A percentile compares a stretch with the other conserved stretches of the same genome.
phyloP scores from a whole-genome alignment of 2,113 vertebrate species.

The Rhinolophus sinicus region DNA sequence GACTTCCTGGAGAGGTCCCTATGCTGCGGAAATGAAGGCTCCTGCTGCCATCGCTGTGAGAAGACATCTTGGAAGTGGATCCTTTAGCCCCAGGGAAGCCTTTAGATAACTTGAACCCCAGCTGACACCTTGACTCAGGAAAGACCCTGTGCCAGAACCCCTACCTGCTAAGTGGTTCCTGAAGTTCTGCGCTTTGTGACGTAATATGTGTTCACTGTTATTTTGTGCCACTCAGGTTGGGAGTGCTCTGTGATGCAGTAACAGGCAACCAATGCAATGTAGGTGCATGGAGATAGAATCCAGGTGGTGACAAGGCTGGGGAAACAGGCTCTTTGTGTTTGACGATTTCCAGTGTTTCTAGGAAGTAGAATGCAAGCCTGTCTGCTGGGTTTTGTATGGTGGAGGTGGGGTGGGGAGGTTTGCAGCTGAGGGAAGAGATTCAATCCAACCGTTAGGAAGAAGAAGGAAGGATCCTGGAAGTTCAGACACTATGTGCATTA shows the following conservation, averaged over 20 bases:
- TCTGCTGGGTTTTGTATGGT: background rate
- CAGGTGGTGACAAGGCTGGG: too few relatives aligned
- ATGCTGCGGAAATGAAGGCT: too few relatives aligned
- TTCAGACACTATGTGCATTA: fast-evolving
- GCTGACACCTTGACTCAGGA: too few relatives aligned
- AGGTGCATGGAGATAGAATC: background rate
- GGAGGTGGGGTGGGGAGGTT: background rate
- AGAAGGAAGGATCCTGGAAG: too few relatives aligned
- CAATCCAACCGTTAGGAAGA: background rate
- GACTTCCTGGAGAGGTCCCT: background rate
- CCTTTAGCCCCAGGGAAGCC: too few relatives aligned
- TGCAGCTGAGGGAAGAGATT: background rate
- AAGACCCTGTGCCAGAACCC: too few relatives aligned
- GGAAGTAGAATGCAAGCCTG: background rate
- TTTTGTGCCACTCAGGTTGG: background rate
- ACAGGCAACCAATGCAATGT: too few relatives aligned
- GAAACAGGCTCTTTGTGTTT: background rate
- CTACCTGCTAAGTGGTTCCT: too few relatives aligned
- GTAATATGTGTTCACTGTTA: fast-evolving
- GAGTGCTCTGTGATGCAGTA: background rate
- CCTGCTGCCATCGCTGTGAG: too few relatives aligned
- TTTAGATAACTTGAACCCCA: too few relatives aligned
- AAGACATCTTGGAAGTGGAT: too few relatives aligned
- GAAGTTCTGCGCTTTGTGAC: background rate
- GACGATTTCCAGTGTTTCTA: too few relatives aligned